phyloP scores from a whole-genome alignment of 2,888 invertebrate genomes.

The Trichogramma evanescens region DNA sequence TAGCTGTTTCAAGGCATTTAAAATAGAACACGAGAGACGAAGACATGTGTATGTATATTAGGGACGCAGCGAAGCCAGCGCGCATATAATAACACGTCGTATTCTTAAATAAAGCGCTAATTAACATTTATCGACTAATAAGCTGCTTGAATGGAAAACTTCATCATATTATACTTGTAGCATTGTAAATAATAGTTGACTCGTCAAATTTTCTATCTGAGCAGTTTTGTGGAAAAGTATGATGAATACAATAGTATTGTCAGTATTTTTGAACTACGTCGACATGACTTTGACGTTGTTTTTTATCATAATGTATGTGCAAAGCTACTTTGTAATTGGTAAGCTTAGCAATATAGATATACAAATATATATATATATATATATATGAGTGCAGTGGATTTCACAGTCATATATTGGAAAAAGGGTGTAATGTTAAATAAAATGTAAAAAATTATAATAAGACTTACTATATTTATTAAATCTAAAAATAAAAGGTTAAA shows the following conservation, averaged over 20 bases:
- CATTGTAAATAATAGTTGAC: background rate
- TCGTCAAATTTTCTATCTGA: background rate
- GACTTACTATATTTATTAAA: no score
- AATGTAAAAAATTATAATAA: no score
- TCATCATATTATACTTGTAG: background rate
- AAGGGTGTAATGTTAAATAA: no score
- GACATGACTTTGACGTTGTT: constrained; percentile 4
- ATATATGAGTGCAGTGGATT: no score
- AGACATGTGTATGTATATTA: no score
- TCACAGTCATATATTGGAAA: no score
- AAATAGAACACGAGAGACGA: constrained; percentile 10
- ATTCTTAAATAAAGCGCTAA: background rate
- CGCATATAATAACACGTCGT: background rate
- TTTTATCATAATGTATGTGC: background rate
- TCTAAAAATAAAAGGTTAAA: no score
- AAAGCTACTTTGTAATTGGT: no score
- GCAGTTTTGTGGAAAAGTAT: background rate
- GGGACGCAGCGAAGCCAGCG: constrained; percentile 12
- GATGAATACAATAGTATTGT: constrained; percentile 26
- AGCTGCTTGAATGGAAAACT: background rate
- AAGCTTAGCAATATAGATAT: no score
- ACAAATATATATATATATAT: no score
- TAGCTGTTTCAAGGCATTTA: constrained; percentile 11
- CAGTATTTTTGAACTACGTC: constrained; percentile 31
- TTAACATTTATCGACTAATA: background rate